These are phyloP conservation scores for Eurystomus glaucurus DNA, from an alignment of 2,797 vertebrate genomes.

Conservation along the genomic window DNA sequence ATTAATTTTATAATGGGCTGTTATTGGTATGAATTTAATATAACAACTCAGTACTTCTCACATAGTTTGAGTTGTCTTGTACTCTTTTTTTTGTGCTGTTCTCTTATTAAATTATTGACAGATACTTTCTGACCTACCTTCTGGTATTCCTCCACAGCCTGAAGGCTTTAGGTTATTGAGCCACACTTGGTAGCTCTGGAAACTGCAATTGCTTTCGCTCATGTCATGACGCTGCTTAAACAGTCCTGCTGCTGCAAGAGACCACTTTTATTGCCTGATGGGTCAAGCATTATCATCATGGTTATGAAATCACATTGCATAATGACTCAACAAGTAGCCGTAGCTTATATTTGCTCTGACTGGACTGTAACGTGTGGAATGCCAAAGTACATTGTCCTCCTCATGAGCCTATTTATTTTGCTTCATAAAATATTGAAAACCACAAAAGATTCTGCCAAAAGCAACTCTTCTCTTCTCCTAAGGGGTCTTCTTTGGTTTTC, in stretches of 20 bases:
- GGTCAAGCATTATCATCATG: background rate
- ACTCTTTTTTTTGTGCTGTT: background rate
- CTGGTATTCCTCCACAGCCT: background rate
- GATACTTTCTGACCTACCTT: background rate
- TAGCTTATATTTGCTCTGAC: background rate
- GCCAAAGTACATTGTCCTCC: background rate
- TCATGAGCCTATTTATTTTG: background rate
- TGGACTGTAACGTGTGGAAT: background rate
- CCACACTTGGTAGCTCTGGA: background rate
- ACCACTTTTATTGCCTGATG: background rate
- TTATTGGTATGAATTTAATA: background rate
- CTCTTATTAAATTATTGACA: background rate
- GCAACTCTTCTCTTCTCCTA: background rate
- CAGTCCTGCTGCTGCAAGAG: background rate
- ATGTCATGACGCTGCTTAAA: background rate
- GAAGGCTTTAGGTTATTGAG: background rate
- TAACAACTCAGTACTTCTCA: background rate
- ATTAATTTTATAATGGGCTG: background rate
- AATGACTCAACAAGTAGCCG: background rate
- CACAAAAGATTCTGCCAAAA: background rate
- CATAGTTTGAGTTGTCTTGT: background rate
- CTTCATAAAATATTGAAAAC: slow-evolving; percentile 24
- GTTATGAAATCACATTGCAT: background rate
- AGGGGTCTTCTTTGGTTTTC: background rate
- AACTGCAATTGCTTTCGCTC: background rate